A percentile compares a stretch with the other conserved stretches of the same genome.
Evolutionary conservation across 1,140 invertebrate species (phyloP).

Genomic region (Lerema accius): DNA sequence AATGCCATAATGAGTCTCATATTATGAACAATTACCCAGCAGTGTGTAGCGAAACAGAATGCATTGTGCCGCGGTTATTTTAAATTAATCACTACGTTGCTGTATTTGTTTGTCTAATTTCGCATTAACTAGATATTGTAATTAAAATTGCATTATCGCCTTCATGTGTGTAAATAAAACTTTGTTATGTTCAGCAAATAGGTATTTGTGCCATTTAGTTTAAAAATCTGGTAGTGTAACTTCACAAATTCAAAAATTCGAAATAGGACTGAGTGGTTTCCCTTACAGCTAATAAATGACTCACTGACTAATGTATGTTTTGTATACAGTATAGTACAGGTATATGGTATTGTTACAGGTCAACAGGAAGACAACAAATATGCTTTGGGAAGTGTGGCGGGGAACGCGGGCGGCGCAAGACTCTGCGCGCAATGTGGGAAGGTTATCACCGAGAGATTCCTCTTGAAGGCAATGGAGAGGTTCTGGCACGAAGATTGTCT

Average conservation of each 20-base stretch:
- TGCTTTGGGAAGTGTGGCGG: slow-evolving; percentile 62
- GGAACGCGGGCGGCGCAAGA: slow-evolving; percentile 72
- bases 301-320: too few relatives aligned
- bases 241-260: too few relatives aligned
- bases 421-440: slow-evolving; percentile 91
- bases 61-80: slow-evolving; percentile 37
- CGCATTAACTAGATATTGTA: slow-evolving; percentile 42
- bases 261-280: too few relatives aligned
- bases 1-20: slow-evolving; percentile 63
- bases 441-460: slow-evolving; percentile 88
- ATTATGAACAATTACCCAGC: slow-evolving; percentile 61
- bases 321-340: too few relatives aligned
- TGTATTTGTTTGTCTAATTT: slow-evolving; percentile 42
- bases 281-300: too few relatives aligned
- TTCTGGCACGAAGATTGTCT: slow-evolving; percentile 99
- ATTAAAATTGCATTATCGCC: slow-evolving; percentile 38
- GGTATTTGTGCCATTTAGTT: too few relatives aligned
- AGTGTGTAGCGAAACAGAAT: slow-evolving; percentile 56
- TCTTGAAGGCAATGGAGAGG: slow-evolving; percentile 94
- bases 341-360: slow-evolving; percentile 45
- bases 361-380: slow-evolving; percentile 80
- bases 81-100: slow-evolving; percentile 39
- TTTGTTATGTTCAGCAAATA: too few relatives aligned
- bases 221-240: too few relatives aligned
- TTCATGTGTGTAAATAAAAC: slow-evolving; percentile 15